Evolutionary conservation across 1,140 invertebrate genomes (phyloP).

Genomic region (Maniola jurtina): DNA sequence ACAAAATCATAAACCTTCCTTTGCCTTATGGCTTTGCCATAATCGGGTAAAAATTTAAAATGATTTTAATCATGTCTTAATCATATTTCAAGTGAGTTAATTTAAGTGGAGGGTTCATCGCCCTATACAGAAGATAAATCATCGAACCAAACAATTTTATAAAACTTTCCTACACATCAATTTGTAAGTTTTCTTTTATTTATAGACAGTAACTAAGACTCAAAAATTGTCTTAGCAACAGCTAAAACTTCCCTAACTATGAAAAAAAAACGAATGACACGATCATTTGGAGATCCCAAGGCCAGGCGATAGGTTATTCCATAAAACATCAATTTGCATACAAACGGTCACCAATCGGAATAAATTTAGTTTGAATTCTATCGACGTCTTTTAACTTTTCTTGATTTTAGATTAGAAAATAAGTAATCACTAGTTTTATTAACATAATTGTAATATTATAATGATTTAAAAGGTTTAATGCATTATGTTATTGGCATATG

Average conservation of each 20-base stretch:
- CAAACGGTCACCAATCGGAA: neutral
- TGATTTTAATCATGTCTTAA: too few relatives aligned
- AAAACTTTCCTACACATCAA: too few relatives aligned
- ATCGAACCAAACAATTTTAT: too few relatives aligned
- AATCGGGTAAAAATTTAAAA: too few relatives aligned
- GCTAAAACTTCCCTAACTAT: neutral
- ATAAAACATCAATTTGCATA: neutral
- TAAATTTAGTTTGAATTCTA: conserved; percentile 7
- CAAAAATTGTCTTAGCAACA: neutral
- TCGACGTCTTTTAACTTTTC: neutral
- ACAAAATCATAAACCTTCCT: too few relatives aligned
- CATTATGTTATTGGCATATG: too few relatives aligned
- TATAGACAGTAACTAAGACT: neutral
- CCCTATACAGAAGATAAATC: too few relatives aligned
- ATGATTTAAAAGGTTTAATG: neutral
- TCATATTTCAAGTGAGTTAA: too few relatives aligned
- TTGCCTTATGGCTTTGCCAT: too few relatives aligned
- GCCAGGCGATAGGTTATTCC: neutral
- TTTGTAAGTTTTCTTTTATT: too few relatives aligned
- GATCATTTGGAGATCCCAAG: neutral
- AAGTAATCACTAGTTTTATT: conserved; percentile 3
- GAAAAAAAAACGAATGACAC: neutral
- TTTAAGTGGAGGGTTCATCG: too few relatives aligned
- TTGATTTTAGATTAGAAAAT: conserved; percentile 8
- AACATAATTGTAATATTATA: neutral